These are phyloP conservation scores for Cataglyphis rosenhaueri DNA, from an alignment of 2,888 invertebrate species.

Conservation along the genomic window DNA sequence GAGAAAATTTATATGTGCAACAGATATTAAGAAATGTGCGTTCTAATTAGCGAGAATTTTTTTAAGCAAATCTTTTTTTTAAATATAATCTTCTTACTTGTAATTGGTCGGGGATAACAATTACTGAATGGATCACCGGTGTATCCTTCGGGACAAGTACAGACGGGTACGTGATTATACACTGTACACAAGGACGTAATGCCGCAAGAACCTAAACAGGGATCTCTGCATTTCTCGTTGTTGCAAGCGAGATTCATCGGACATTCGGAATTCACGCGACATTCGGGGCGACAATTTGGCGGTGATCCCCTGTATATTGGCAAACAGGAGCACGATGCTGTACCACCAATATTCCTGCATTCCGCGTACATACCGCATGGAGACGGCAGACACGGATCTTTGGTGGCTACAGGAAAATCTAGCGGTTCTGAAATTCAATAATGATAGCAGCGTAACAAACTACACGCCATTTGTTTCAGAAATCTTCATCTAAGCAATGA, in stretches of 20 bases:
- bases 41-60: constrained; percentile 19
- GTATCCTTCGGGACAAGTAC: constrained; percentile 92
- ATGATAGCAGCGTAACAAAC: not conserved
- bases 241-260: constrained; percentile 92
- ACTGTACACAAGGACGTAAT: constrained; percentile 92
- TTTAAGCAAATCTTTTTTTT: constrained; percentile 10
- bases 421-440: constrained; percentile 84
- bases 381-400: constrained; percentile 92
- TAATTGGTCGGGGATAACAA: constrained; percentile 88
- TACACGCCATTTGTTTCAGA: not conserved
- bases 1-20: not conserved
- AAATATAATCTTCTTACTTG: constrained; percentile 72
- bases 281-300: constrained; percentile 93
- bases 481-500: not conserved
- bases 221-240: constrained; percentile 93
- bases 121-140: constrained; percentile 94
- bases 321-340: constrained; percentile 94
- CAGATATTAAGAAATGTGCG: not conserved
- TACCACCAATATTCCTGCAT: constrained; percentile 91
- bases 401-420: constrained; percentile 76
- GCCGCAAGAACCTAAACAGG: constrained; percentile 94
- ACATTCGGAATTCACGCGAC: constrained; percentile 94
- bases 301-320: constrained; percentile 92
- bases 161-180: constrained; percentile 94
- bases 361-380: constrained; percentile 95